Conservation (phyloP, 2,797 vertebrate genomes). For the Prunella strophiata region DNA sequence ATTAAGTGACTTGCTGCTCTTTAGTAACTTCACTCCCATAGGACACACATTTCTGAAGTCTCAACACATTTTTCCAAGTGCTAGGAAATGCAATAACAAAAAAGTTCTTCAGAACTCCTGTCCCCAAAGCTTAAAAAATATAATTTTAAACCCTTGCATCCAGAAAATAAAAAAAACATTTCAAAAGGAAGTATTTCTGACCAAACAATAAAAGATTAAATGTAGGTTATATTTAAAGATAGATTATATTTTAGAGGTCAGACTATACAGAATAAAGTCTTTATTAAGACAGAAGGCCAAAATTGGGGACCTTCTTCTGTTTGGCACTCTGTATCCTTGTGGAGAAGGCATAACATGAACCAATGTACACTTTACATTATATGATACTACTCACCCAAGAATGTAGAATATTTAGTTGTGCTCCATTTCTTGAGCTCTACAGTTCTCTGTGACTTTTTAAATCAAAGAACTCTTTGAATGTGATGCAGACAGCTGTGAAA, state of each 20-base stretch:
- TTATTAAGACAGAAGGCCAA: background rate
- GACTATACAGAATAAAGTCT: background rate
- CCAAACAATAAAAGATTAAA: background rate
- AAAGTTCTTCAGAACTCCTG: background rate
- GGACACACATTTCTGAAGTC: conserved; percentile 19
- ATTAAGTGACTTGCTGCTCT: conserved; percentile 31
- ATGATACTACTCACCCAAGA: background rate
- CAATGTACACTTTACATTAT: background rate
- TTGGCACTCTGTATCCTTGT: background rate
- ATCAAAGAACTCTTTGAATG: background rate
- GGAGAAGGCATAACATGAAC: background rate
- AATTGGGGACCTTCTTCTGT: background rate
- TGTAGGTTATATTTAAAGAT: background rate
- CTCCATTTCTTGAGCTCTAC: background rate
- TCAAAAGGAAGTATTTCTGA: background rate
- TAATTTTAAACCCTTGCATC: background rate
- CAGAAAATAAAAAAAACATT: background rate
- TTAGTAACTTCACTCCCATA: background rate
- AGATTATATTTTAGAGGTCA: background rate
- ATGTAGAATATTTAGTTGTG: background rate
- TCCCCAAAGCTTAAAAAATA: background rate
- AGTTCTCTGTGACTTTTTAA: background rate
- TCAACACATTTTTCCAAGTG: background rate
- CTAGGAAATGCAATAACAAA: conserved; percentile 30
- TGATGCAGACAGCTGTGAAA: background rate